A percentile compares a stretch with the other conserved stretches of the same genome.
phyloP scores from a whole-genome alignment of 2,797 vertebrate species.

The Chloroceryle amazona region DNA sequence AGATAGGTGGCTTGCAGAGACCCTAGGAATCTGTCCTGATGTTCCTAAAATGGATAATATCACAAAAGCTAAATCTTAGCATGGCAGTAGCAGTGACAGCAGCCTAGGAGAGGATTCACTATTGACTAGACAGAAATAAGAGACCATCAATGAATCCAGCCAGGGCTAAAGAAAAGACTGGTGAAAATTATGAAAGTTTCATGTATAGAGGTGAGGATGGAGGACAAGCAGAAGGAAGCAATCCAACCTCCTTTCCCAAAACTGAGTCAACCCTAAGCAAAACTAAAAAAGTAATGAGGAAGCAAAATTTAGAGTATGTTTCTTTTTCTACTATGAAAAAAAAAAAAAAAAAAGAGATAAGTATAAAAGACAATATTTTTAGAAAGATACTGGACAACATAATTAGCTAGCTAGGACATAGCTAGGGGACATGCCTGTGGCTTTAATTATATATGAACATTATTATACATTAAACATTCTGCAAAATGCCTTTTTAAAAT shows the following conservation, averaged over 20 bases:
- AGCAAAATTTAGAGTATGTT: background rate
- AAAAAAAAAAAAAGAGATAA: background rate
- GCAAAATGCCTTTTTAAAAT: background rate
- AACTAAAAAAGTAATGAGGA: background rate
- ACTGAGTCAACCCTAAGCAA: background rate
- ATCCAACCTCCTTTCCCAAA: background rate
- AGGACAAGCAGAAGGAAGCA: background rate
- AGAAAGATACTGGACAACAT: background rate
- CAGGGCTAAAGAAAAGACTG: background rate
- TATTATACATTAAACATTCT: background rate
- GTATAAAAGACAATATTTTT: background rate
- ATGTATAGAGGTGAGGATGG: background rate
- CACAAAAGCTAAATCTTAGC: background rate
- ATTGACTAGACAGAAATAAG: background rate
- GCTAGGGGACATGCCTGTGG: background rate
- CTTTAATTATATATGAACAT: background rate
- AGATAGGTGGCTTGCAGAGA: background rate
- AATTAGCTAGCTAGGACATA: background rate
- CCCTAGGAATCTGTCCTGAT: background rate
- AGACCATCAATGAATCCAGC: background rate
- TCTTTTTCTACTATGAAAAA: background rate
- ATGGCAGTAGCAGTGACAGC: background rate
- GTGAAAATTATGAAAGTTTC: background rate
- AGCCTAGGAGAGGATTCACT: background rate
- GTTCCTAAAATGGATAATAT: background rate